Evolutionary conservation across 2,113 vertebrate genomes (phyloP).

Genomic region (Chelonoidis abingdonii): DNA sequence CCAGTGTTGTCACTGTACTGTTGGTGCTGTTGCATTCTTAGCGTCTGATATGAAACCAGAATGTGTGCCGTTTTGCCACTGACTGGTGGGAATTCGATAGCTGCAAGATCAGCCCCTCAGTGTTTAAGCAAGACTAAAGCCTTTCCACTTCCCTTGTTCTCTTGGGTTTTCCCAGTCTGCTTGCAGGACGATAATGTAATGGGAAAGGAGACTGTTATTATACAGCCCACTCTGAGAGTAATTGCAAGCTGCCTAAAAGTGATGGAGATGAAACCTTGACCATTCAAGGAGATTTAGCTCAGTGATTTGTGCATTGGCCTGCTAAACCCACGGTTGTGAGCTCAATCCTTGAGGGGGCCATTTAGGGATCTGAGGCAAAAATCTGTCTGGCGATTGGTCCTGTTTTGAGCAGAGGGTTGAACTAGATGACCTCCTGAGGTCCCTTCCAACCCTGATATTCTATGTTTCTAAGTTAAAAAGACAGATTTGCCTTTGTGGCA

Average conservation of each 20-base stretch:
- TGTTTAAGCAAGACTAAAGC: accelerated
- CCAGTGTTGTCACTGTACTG: background rate
- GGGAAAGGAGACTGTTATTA: background rate
- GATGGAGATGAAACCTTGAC: accelerated
- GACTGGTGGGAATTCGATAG: background rate
- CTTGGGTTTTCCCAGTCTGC: background rate
- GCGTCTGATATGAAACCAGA: background rate
- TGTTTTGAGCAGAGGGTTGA: too few species aligned
- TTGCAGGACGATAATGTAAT: accelerated
- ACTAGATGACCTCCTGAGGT: too few species aligned
- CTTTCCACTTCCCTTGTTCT: background rate
- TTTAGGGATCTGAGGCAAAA: too few species aligned
- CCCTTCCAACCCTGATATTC: too few species aligned
- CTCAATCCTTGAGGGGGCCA: too few species aligned
- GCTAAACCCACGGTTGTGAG: too few species aligned
- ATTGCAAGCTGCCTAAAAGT: background rate
- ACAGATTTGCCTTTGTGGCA: background rate
- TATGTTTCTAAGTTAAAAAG: background rate
- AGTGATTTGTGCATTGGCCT: too few species aligned
- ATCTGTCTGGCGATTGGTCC: too few species aligned
- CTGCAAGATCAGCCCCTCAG: background rate
- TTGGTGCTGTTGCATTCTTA: background rate
- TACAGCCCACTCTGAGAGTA: accelerated
- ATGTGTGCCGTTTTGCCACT: accelerated
- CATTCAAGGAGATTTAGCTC: accelerated